Percentiles rank a stretch among this genome's conserved stretches.
Conservation (phyloP, 2,888 invertebrate genomes). For the Elegia similella region DNA sequence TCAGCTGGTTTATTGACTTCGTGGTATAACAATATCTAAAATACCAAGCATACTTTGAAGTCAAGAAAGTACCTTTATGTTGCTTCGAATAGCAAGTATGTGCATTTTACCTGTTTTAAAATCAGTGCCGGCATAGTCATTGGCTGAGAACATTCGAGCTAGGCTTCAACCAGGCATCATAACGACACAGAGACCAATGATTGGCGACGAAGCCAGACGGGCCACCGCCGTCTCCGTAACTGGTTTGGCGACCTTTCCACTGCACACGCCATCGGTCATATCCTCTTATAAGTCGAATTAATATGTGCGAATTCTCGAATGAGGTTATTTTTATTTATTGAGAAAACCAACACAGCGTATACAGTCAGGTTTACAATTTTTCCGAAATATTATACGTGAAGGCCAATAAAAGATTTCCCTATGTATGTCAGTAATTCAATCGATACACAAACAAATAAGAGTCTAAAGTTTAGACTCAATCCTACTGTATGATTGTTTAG, state of each 20-base stretch:
- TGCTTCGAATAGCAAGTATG: neutral
- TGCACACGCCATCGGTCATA: constrained; percentile 12
- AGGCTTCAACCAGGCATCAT: constrained; percentile 27
- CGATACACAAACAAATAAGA: no score
- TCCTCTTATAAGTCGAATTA: constrained; percentile 1
- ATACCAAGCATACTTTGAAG: no score
- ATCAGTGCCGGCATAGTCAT: neutral
- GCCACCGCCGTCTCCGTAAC: constrained; percentile 4
- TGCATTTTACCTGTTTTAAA: neutral
- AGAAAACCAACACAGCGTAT: neutral
- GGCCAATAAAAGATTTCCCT: no score
- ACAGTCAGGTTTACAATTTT: no score
- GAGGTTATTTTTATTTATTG: neutral
- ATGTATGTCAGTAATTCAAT: no score
- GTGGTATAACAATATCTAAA: no score
- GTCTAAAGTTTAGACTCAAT: no score
- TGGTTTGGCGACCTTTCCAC: constrained; percentile 12
- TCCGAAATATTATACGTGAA: no score
- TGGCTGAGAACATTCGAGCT: neutral
- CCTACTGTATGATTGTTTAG: no score
- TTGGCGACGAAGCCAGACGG: constrained; percentile 8
- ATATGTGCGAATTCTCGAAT: neutral
- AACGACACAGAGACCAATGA: constrained; percentile 18
- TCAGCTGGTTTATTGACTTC: no score
- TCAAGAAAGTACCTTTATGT: neutral